Conservation (phyloP, 2,797 vertebrate species). For the Miichthys miiuy region DNA sequence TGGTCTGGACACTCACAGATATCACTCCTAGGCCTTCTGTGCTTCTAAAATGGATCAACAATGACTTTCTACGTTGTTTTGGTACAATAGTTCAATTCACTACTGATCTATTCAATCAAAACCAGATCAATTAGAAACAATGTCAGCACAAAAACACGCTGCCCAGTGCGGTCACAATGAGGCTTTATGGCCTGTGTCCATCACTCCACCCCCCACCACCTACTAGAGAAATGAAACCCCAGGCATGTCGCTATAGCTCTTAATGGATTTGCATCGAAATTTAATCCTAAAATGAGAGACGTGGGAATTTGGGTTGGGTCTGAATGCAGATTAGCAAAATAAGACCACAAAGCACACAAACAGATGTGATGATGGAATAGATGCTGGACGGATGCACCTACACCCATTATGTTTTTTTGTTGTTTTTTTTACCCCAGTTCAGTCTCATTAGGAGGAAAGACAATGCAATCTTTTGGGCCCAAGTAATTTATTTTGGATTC, state of each 20-base stretch:
- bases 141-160: slow-evolving; percentile 35
- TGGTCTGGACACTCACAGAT: neutral
- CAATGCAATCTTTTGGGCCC: neutral
- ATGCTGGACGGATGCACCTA: slow-evolving; percentile 64
- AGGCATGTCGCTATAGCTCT: slow-evolving; percentile 31
- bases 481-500: slow-evolving; percentile 16
- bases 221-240: slow-evolving; percentile 39
- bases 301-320: slow-evolving; percentile 58
- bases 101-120: slow-evolving; percentile 19
- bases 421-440: slow-evolving; percentile 4
- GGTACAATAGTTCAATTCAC: slow-evolving; percentile 10
- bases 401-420: slow-evolving; percentile 59
- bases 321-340: slow-evolving; percentile 81
- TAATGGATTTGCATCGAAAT: slow-evolving; percentile 49
- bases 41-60: slow-evolving; percentile 5
- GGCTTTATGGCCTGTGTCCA: slow-evolving; percentile 26
- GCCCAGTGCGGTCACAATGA: slow-evolving; percentile 38
- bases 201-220: slow-evolving; percentile 22
- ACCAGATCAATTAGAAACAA: slow-evolving; percentile 32
- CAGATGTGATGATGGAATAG: slow-evolving; percentile 69
- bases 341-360: slow-evolving; percentile 78
- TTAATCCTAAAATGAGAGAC: slow-evolving; percentile 55
- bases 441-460: slow-evolving; percentile 32
- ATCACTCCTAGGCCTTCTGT: neutral
- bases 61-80: slow-evolving; percentile 8